Evolutionary conservation across 2,113 vertebrate species (phyloP).

Genomic region (Perccottus glenii): DNA sequence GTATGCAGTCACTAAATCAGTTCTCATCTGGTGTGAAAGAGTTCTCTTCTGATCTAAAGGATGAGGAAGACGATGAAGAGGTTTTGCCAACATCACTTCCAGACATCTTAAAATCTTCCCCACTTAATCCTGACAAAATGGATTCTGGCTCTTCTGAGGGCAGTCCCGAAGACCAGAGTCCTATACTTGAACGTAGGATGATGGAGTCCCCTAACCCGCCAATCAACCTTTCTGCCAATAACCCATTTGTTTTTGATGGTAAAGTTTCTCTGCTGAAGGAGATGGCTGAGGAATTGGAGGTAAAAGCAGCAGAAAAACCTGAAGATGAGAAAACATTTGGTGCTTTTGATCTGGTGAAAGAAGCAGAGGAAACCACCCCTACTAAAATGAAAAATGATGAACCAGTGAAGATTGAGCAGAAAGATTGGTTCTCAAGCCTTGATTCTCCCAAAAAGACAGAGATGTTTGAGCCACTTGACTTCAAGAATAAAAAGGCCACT

Average conservation of each 20-base stretch:
- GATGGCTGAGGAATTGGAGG: constrained; percentile 82
- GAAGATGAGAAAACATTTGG: constrained; percentile 83
- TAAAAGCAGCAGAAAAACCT: constrained; percentile 51
- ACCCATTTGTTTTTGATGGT: constrained; percentile 78
- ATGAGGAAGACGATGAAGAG: constrained; percentile 51
- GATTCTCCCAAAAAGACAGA: constrained; percentile 59
- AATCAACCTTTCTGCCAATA: constrained; percentile 78
- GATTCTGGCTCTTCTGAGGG: constrained; percentile 80
- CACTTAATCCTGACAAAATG: constrained; percentile 80
- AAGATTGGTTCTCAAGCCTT: constrained; percentile 71
- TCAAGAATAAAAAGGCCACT: constrained; percentile 55
- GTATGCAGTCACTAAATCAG: constrained; percentile 80
- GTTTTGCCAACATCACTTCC: constrained; percentile 85
- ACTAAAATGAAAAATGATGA: constrained; percentile 66
- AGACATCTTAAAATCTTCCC: constrained; percentile 95
- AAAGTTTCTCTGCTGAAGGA: constrained; percentile 87
- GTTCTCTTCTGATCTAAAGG: constrained; percentile 80
- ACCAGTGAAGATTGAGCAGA: constrained; percentile 60
- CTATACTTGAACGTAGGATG: constrained; percentile 70
- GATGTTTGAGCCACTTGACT: constrained; percentile 69
- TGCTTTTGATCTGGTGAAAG: constrained; percentile 93
- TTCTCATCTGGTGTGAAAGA: constrained; percentile 82
- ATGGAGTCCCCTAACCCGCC: constrained; percentile 82
- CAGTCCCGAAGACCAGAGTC: constrained; percentile 77
- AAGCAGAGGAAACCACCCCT: constrained; percentile 78